Base-by-base conservation (phyloP, 1,140 invertebrate genomes). In the Pararge aegeria region DNA sequence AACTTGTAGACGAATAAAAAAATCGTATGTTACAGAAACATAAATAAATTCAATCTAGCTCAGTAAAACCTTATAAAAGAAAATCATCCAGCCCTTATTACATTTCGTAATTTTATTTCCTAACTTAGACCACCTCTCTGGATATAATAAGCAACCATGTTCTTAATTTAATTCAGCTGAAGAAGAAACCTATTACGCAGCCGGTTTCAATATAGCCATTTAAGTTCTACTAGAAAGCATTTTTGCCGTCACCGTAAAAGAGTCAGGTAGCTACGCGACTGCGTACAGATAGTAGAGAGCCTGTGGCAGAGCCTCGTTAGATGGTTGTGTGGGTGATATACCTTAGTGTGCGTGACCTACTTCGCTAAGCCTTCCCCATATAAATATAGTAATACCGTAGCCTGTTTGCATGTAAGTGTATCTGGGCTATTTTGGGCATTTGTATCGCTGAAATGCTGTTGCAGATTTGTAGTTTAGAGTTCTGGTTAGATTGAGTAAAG, bases 341-440 rank as follows among this genome's bases (percentile, higher is more conserved):
- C 57, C 7, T 21, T 0, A 55, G 73, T 80, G 70, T 73, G 75
- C 21, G 68, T 78, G 77, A 53, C 77, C 78, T 74, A 78, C 54
- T 73, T 76, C 64, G 18, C 19, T 34, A 27, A 37, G 44, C 55
- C 55, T 59, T 46, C 48, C 18, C 46, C 38, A 64, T 59, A 51
- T 50, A 61, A 61, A 37, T 19, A 27, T 50, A 16, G 15, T 30
- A 59, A 44, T 59, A 37, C 56, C 18, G 52, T 44, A 58, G 48
- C 13, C 34, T 40, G 49, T 27, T 50, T 34, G 37, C 16, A 19
- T 34, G 20, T 21, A 10, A 34, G 30, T 34, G 30, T 10, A 12
- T 12, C 12, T 34, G 12, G 10, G 10, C 30, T 34, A 34, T 34
- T 34, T 34, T 12, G 30, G 30, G 30, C 2, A 34, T 34, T 34